These are phyloP conservation scores for Aegotheles bennettii DNA, from an alignment of 2,113 vertebrate species.

Conservation along the genomic window DNA sequence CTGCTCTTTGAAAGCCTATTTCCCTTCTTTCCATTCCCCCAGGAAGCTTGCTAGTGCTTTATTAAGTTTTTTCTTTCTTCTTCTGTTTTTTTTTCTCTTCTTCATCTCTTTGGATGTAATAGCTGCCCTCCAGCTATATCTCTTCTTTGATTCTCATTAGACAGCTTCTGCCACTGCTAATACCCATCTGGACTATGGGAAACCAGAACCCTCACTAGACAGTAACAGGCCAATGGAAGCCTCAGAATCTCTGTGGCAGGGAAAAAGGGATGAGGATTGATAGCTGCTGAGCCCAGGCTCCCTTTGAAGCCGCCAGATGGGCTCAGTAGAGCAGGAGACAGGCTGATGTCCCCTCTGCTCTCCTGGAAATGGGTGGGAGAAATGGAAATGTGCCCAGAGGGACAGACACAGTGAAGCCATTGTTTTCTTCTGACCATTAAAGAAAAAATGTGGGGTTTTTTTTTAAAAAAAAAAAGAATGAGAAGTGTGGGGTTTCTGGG, in stretches of 20 bases:
- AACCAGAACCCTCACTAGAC: neutral
- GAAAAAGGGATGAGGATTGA: neutral
- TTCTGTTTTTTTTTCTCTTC: neutral
- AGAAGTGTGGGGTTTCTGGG: neutral
- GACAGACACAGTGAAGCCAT: neutral
- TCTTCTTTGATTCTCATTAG: neutral
- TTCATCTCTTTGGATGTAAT: neutral
- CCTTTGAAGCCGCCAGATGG: neutral
- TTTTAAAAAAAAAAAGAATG: neutral
- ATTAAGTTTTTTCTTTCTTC: neutral
- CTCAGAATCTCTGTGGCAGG: neutral
- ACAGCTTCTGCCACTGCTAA: neutral
- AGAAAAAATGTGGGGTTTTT: too few species aligned
- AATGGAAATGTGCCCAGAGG: too few species aligned
- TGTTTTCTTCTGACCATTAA: neutral
- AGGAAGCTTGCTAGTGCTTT: neutral
- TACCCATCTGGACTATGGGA: neutral
- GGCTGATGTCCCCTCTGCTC: neutral
- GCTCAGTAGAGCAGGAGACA: neutral
- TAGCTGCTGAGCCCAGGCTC: neutral
- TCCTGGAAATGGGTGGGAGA: neutral
- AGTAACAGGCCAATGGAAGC: neutral
- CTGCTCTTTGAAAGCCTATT: neutral
- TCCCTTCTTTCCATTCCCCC: neutral
- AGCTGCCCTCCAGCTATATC: constrained; percentile 9